Base-by-base conservation (phyloP, 2,888 invertebrate genomes). In the Marronus borbonicus region DNA sequence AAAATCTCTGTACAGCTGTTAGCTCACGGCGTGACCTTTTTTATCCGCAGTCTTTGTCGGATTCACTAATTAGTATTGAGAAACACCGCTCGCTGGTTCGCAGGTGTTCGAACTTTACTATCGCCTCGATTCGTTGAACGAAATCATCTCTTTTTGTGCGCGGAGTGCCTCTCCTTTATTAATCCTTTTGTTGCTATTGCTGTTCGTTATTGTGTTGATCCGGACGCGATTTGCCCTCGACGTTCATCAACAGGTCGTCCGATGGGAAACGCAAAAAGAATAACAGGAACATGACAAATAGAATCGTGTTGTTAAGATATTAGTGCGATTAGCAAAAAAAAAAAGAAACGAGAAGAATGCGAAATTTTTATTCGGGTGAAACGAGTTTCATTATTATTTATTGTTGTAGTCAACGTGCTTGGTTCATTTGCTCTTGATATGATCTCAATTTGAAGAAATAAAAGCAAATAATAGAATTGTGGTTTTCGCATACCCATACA, bases 41-140 rank as follows among this genome's bases (percentile, higher is more conserved):
- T 44, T 78, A 64, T 80, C 77, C 78, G 70, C 55, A 68, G 5
- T 52, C 36, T 80, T 79, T 81, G 78, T 80, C 80, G 81, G 80
- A 82, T 81, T 83, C 81, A 81, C 81, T 83, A 83, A 82, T 83
- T 83, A 82, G 78, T 80, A 80, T 82, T 81, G 80, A 82, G 82
- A 81, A 82, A 82, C 80, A 81, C 80, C 80, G 79, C 80, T 80
- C 80, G 76, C 81, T 72, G 50, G 80, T 79, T 81, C 81, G 85
- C 85, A 85, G 84, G 85, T 85, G 85, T 85, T 85, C 85, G 80
- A 80, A 80, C 80, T 44, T 44, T 44, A 44, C 44, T 44, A 44
- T 44, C 44, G 44, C 44, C 81, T 83, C 81, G 81, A 83, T 84
- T 82, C 78, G 82, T 82, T 83, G 81, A 80, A 81, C 80, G 78